Evolutionary conservation across 2,797 vertebrate species (phyloP), one percentile per base, ranked within the genome.

Genomic region (Sebastes oblongus): DNA sequence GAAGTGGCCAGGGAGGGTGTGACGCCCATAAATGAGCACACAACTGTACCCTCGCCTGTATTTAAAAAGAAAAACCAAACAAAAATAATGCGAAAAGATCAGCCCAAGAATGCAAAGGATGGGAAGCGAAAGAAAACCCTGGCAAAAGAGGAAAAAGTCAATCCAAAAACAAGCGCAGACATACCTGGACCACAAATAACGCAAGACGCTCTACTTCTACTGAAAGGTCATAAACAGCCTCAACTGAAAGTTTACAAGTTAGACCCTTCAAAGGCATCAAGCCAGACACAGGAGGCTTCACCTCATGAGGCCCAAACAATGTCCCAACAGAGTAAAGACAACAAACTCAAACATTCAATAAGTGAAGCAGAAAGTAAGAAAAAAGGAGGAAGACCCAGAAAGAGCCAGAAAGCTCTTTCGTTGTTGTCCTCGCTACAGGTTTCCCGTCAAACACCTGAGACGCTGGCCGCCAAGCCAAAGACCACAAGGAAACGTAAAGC

Each of bases 151-250:
- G 77, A 86, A 27, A 89, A 92, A 64, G 77, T 56, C 6, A 86
- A 75, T 22, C 39, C 78, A 39, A 87, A 88, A 76, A 62, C 78
- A 72, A 83, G 72, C 64, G 24, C 66, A 55, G 86, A 89, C 10
- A 55, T 24, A 9, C 27, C 70, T 34, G 73, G 30, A n/a, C 77
- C 84, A 24, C 79, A 84, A 25, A 52, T 92, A 66, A 84, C 65
- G 1, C 83, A 91, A 86, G 93, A 94, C 4, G 82, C 88, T 25
- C 76, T 95, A 4, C 94, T 96, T 54, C 79, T 96, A 58, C 89
- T 96, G 25, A 96, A 96, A 88, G 96, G 96, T 54, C 96, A 96
- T 78, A 96, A 96, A 86, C 96, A 96, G 78, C 96, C 96, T 18
- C 96, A 95, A 71, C 82, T 96, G 6, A 96, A 96, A 78, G 96